Evolutionary conservation across 2,888 invertebrate species (phyloP), one percentile per base, ranked within the genome.

Genomic region (Gisinianus flammeolus): DNA sequence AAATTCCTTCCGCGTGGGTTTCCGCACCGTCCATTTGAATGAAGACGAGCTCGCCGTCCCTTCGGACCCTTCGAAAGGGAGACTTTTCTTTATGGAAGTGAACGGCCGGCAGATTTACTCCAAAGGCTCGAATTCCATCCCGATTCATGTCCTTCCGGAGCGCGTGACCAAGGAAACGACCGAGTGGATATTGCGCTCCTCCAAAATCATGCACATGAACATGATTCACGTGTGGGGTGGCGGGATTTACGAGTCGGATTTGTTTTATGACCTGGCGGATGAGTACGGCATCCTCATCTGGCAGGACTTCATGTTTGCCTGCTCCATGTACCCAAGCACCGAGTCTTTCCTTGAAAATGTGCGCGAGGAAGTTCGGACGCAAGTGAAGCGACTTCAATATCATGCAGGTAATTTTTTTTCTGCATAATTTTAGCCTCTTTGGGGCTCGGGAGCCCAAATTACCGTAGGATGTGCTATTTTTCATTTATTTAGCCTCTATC

Each of bases 281-380:
- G 86, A 88, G 79, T 83, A 88, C 70, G 90, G 90, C 0, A 87
- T 90, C 28, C 85, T 90, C 81, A 87, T 90, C 28, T 90, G 90
- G 90, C 90, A 91, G 83, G 90, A 90, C 84, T 86, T 90, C 73
- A 90, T 90, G 90, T 91, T 90, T 85, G 90, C 90, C 5, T 89
- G 89, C 83, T 87, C 89, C 30, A 85, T 90, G 83, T 91, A 90
- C 83, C 90, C 90, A 1, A 85, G 87, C 0, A 86, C 88, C 80
- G 71, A 81, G 0, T 83, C 85, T 0, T 90, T 89, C 83, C 84
- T 90, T 30, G 80, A 83, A 2, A 87, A 86, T 33, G 89, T 90
- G 4, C 79, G 82, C 6, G 66, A 83, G 6, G 90, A 90, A 85
- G 86, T 90, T 5, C 85, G 82, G 2, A 86, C 88, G 58, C 89